Percentiles rank a stretch among this genome's conserved stretches.
phyloP scores from a whole-genome alignment of 2,113 vertebrate genomes.

The Pungitius pungitius region DNA sequence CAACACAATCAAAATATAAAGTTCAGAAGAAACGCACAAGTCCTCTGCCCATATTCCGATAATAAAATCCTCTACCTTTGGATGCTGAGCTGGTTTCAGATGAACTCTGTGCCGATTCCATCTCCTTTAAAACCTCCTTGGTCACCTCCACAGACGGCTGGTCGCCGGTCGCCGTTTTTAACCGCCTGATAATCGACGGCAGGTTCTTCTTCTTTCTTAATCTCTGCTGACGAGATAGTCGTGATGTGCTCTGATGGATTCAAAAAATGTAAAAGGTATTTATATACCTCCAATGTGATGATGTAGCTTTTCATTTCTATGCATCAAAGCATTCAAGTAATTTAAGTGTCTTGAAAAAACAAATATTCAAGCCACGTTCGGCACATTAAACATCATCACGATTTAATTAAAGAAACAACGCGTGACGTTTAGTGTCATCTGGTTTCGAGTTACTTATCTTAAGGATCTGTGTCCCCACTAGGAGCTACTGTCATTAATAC shows the following conservation, averaged over 20 bases:
- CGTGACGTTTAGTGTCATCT: no score
- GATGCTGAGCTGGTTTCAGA: not conserved
- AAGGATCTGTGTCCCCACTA: no score
- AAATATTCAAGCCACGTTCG: not conserved
- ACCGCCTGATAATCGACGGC: no score
- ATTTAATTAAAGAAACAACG: no score
- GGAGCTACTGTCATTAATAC: no score
- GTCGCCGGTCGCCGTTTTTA: no score
- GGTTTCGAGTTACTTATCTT: no score
- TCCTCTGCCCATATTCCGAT: no score
- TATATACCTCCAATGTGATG: not conserved
- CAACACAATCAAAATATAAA: no score
- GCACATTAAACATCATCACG: not conserved
- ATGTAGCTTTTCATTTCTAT: not conserved
- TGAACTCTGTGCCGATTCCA: slow-evolving; percentile 15
- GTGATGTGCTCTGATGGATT: not conserved
- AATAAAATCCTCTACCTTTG: slow-evolving; percentile 3
- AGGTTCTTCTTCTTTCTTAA: no score
- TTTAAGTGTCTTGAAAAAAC: not conserved
- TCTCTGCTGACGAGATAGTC: no score
- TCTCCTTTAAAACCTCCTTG: not conserved
- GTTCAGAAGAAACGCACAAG: no score
- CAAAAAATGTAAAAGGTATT: not conserved
- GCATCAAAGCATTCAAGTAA: not conserved
- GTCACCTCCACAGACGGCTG: not conserved